Evolutionary conservation across 2,113 vertebrate genomes (phyloP).

Genomic region (Sisor rabdophorus): DNA sequence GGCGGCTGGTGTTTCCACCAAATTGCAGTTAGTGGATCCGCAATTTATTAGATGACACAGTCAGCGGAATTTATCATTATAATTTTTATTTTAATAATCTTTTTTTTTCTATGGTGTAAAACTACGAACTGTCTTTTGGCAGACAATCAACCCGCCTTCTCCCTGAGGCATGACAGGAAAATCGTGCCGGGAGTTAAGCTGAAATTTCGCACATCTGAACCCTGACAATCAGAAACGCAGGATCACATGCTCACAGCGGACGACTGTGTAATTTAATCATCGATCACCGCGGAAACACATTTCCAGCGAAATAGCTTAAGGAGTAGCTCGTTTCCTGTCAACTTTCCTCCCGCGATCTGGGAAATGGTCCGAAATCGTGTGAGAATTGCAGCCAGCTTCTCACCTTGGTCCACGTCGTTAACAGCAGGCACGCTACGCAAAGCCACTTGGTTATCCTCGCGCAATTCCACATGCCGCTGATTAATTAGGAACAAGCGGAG

Average conservation of each 20-base stretch:
- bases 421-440: conserved; percentile 68
- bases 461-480: conserved; percentile 76
- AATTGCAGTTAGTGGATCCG: background rate
- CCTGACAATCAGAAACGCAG: conserved; percentile 59
- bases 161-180: conserved; percentile 28
- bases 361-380: conserved; percentile 30
- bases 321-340: conserved; percentile 59
- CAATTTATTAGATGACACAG: conserved; percentile 36
- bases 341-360: conserved; percentile 58
- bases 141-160: conserved; percentile 6
- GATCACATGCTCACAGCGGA: conserved; percentile 61
- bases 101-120: background rate
- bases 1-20: background rate
- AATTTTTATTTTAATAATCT: too few species aligned
- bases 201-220: conserved; percentile 48
- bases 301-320: conserved; percentile 9
- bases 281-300: conserved; percentile 53
- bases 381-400: conserved; percentile 46
- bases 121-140: background rate
- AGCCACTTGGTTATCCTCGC: conserved; percentile 70
- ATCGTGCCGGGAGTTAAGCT: conserved; percentile 38
- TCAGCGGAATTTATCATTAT: background rate
- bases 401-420: conserved; percentile 74
- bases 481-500: conserved; percentile 65
- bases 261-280: conserved; percentile 63